Conservation (phyloP, 2,113 vertebrate genomes). For the Nothocercus julius region DNA sequence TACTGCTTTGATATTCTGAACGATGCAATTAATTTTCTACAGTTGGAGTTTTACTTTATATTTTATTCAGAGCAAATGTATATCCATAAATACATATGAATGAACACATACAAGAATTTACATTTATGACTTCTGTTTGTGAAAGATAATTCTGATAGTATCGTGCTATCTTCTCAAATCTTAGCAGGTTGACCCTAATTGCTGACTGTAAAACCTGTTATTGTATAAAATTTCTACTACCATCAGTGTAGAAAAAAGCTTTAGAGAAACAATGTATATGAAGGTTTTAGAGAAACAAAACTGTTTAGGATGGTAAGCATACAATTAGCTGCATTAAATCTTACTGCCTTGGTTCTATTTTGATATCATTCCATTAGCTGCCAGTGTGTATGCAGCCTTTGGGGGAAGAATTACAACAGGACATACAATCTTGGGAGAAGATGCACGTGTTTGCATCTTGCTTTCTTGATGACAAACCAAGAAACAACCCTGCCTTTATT, state of each 20-base stretch:
- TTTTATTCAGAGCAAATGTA: slow-evolving; percentile 64
- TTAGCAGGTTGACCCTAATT: not conserved
- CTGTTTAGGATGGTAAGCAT: not conserved
- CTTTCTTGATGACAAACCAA: not conserved
- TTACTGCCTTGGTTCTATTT: no score
- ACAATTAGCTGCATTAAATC: not conserved
- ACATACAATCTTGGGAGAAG: not conserved
- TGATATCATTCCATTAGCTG: no score
- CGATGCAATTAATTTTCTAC: slow-evolving; percentile 41
- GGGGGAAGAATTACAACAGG: not conserved
- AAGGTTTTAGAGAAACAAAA: slow-evolving; percentile 20
- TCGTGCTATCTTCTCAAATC: slow-evolving; percentile 27
- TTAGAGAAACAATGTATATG: not conserved
- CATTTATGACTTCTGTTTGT: slow-evolving; percentile 52
- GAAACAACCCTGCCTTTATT: not conserved
- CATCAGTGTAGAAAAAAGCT: not conserved
- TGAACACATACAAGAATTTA: slow-evolving; percentile 16
- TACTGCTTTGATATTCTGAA: slow-evolving; percentile 35
- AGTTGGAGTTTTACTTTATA: slow-evolving; percentile 38
- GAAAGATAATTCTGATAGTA: slow-evolving; percentile 49
- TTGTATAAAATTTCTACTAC: slow-evolving; percentile 24
- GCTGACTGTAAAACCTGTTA: slow-evolving; percentile 9
- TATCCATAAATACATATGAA: slow-evolving; percentile 44
- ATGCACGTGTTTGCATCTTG: no score
- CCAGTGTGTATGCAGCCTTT: not conserved